phyloP scores from a whole-genome alignment of 35 echinoderm and acorn worm species.

The Lytechinus pictus region DNA sequence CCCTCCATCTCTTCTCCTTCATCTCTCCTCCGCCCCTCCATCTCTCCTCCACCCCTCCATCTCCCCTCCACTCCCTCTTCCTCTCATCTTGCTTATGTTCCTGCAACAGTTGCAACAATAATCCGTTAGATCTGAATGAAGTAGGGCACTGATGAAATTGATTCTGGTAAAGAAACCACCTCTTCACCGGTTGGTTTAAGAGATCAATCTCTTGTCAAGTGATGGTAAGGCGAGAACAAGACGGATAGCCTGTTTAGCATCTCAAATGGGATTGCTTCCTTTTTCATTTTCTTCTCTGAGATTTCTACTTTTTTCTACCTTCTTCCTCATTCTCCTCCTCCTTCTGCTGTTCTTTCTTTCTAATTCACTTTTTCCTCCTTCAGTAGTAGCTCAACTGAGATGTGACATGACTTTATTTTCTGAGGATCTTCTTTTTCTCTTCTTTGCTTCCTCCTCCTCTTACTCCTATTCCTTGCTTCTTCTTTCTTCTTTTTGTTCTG shows the following conservation, averaged over 20 bases:
- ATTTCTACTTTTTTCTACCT: too few species aligned
- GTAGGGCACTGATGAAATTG: constrained; percentile 10
- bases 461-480: too few species aligned
- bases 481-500: too few species aligned
- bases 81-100: background rate
- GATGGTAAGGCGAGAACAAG: background rate
- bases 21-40: background rate
- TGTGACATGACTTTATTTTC: too few species aligned
- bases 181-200: constrained; percentile 10
- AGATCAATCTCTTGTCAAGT: constrained; percentile 11
- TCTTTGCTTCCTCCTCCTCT: too few species aligned
- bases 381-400: too few species aligned
- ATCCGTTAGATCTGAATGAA: background rate
- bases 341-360: too few species aligned
- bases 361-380: too few species aligned
- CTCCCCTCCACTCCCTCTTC: background rate
- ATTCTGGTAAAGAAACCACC: background rate
- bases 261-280: background rate
- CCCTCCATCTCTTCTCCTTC: background rate
- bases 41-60: background rate
- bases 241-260: background rate
- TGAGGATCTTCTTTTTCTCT: too few species aligned
- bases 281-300: background rate
- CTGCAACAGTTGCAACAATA: background rate
- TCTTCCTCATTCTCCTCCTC: too few species aligned